Conservation (phyloP, 2,113 vertebrate genomes). For the Lepus europaeus region DNA sequence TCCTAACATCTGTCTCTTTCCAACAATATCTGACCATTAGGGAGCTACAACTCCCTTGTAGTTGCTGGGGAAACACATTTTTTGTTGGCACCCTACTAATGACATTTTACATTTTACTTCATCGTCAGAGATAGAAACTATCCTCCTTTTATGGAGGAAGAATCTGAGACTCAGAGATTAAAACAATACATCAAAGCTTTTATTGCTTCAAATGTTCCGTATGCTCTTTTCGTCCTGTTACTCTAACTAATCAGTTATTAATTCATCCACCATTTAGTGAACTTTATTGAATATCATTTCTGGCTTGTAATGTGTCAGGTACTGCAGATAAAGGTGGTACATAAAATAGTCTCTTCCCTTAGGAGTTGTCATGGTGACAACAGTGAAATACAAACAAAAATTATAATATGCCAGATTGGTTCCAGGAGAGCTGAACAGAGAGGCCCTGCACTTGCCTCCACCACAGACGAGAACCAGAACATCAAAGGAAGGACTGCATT, state of each 20-base stretch:
- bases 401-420: not conserved
- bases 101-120: not conserved
- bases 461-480: no score
- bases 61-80: slow-evolving; percentile 69
- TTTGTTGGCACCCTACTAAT: not conserved
- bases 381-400: not conserved
- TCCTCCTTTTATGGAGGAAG: not conserved
- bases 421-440: no score
- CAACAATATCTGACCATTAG: slow-evolving; percentile 83
- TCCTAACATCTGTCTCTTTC: slow-evolving; percentile 85
- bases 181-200: not conserved
- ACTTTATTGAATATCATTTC: not conserved
- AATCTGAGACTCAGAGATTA: not conserved
- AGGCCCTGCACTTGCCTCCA: no score
- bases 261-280: not conserved
- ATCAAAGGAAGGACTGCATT: no score
- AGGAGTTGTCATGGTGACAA: not conserved
- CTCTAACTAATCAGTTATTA: not conserved
- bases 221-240: not conserved
- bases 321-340: not conserved
- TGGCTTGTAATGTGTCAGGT: not conserved
- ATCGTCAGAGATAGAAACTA: not conserved
- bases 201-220: not conserved
- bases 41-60: slow-evolving; percentile 48
- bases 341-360: not conserved